A percentile compares a stretch with the other conserved stretches of the same genome.
phyloP scores from a whole-genome alignment of 2,113 vertebrate species.

The Sceloporus undulatus region DNA sequence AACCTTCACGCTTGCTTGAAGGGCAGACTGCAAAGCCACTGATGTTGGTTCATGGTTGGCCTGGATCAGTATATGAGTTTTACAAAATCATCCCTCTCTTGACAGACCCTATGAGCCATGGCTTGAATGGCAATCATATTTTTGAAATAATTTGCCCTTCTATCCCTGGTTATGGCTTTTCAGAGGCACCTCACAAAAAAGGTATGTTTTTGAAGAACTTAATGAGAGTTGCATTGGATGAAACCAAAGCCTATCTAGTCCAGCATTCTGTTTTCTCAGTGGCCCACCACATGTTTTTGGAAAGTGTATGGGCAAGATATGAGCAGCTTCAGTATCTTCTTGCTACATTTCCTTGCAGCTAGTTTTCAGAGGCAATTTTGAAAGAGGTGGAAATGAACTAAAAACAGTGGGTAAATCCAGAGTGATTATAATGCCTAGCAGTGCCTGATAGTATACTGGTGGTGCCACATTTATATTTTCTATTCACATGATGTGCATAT shows the following conservation, averaged over 20 bases:
- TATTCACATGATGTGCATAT: too few species aligned
- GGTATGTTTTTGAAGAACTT: slow-evolving; percentile 58
- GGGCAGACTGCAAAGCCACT: slow-evolving; percentile 73
- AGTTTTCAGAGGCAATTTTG: too few species aligned
- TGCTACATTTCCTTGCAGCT: too few species aligned
- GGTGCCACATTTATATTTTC: too few species aligned
- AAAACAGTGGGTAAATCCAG: too few species aligned
- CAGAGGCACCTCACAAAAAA: slow-evolving; percentile 80
- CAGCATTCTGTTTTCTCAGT: neutral
- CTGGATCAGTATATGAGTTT: slow-evolving; percentile 82
- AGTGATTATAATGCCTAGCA: too few species aligned
- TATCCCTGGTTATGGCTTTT: slow-evolving; percentile 84
- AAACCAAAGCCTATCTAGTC: neutral
- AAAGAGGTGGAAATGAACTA: too few species aligned
- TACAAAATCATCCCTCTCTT: slow-evolving; percentile 83
- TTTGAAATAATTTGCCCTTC: slow-evolving; percentile 85
- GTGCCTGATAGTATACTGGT: too few species aligned
- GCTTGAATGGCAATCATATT: slow-evolving; percentile 65
- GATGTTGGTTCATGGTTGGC: slow-evolving; percentile 85
- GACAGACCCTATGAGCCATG: slow-evolving; percentile 74
- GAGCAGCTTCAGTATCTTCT: too few species aligned
- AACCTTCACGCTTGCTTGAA: slow-evolving; percentile 65
- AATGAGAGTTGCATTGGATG: neutral
- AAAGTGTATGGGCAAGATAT: too few species aligned
- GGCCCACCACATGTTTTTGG: neutral